Evolutionary conservation across 2,888 invertebrate species (phyloP), one percentile per base, ranked within the genome.

Genomic region (Eupithecia abbreviata): DNA sequence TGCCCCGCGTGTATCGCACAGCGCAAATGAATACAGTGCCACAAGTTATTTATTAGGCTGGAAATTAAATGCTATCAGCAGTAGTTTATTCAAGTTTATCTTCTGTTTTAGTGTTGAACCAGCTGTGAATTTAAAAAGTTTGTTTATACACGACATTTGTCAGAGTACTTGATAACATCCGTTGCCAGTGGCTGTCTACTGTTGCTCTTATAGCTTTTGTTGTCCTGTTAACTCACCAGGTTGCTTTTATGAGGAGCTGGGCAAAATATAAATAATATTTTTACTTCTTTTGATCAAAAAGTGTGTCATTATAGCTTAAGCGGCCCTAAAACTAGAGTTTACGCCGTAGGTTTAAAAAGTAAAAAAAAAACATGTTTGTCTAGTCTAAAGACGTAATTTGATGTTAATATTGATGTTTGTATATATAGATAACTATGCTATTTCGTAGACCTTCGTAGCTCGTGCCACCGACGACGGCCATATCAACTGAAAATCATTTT

Each of bases 1-100:
- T 82, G 79, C 82, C 83, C 81, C 82, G 75, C 67, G 80, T 77
- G 79, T 75, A 69, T 69, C 67, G 13, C 75, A 75, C 79, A 82
- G 80, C 78, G 76, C 74, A 73, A 77, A 79, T 71, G 55, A 80
- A 81, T 73, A 73, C 73, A 81, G 81, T 80, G 47, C 51, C 62
- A 74, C 76, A 77, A 78, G 65, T 68, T 69, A 76, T 80, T 75
- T 69, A 71, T 71, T 41, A 58, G 55, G 71, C 47, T 10, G 42
- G 49, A 77, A 71, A 76, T 73, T 73, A 73, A 69, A 72, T 51
- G 73, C 55, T 71, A 71, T 65, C 65, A 72, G 49, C 55, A 67
- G 45, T 41, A 65, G 30, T 74, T 74, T 74, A 65, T 70, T 71
- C 49, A 62, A 47, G 62, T 67, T 72, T 66, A 47, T 41, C 45